Evolutionary conservation across 2,888 invertebrate species (phyloP).

Genomic region (Agrypnus murinus): DNA sequence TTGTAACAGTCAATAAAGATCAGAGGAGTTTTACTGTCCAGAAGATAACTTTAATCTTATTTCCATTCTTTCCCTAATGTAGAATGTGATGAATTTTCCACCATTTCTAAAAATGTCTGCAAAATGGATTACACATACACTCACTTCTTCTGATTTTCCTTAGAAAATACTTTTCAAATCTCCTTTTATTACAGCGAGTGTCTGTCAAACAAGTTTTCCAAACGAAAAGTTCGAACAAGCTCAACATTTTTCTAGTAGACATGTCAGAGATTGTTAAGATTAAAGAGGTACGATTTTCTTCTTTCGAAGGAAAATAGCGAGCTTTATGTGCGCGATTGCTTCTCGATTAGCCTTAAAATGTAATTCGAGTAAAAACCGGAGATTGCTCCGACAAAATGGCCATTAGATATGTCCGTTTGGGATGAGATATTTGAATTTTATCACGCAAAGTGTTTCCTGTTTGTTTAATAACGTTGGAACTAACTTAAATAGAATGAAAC

Average conservation of each 20-base stretch:
- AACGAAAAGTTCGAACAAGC: neutral
- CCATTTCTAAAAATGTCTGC: too few species aligned
- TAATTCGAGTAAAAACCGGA: conserved; percentile 26
- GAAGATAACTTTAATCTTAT: too few species aligned
- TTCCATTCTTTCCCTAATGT: too few species aligned
- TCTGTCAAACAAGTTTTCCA: neutral
- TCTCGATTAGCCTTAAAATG: conserved; percentile 16
- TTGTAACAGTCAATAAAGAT: too few species aligned
- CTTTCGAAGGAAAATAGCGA: too few species aligned
- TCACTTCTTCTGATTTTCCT: neutral
- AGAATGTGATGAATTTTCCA: too few species aligned
- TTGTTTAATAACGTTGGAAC: conserved; percentile 4
- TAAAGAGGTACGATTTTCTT: conserved; percentile 11
- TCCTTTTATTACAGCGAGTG: neutral
- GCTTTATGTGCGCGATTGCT: conserved; percentile 20
- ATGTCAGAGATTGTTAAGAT: conserved; percentile 6
- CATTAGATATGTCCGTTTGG: conserved; percentile 6
- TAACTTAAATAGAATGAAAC: neutral
- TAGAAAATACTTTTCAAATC: neutral
- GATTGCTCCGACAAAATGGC: conserved; percentile 21
- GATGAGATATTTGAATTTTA: conserved; percentile 7
- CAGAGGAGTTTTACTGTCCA: too few species aligned
- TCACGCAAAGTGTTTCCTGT: conserved; percentile 17
- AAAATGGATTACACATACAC: neutral
- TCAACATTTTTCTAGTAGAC: neutral